Evolutionary conservation across 2,113 vertebrate species (phyloP).

Genomic region (Lepus americanus): DNA sequence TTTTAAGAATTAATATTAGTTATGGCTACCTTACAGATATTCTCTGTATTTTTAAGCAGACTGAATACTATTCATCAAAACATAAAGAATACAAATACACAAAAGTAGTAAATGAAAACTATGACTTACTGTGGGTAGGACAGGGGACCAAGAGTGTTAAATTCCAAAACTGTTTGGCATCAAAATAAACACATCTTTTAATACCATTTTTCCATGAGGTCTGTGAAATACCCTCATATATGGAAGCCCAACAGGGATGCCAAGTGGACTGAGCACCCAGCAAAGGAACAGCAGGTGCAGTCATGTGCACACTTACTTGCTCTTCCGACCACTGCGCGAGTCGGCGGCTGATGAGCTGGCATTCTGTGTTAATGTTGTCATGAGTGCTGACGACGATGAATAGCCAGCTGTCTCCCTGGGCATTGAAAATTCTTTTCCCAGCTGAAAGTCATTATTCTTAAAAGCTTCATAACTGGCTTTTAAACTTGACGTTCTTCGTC

Average conservation of each 20-base stretch:
- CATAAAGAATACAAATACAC: slow-evolving; percentile 14
- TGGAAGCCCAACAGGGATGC: rapidly evolving
- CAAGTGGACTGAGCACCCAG: rapidly evolving
- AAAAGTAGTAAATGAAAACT: slow-evolving; percentile 41
- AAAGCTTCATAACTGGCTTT: slow-evolving; percentile 99
- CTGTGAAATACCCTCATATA: neutral
- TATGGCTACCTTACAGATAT: neutral
- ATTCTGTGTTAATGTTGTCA: slow-evolving; percentile 96
- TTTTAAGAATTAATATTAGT: slow-evolving; percentile 32
- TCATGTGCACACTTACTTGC: slow-evolving; percentile 91
- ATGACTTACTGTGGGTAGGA: neutral
- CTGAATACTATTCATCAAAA: slow-evolving; percentile 21
- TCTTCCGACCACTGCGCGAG: slow-evolving; percentile 96
- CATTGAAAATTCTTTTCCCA: slow-evolving; percentile 94
- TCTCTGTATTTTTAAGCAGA: slow-evolving; percentile 54
- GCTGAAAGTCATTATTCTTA: slow-evolving; percentile 99
- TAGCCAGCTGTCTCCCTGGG: slow-evolving; percentile 92
- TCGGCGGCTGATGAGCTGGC: slow-evolving; percentile 92
- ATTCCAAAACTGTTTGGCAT: neutral
- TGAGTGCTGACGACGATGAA: slow-evolving; percentile 95
- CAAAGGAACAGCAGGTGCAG: neutral
- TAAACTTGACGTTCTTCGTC: slow-evolving; percentile 96
- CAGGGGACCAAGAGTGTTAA: neutral
- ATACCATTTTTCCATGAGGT: too few relatives aligned
- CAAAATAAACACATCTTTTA: too few relatives aligned